Conservation (phyloP, 2,888 invertebrate species). For the Pandemis corylana region DNA sequence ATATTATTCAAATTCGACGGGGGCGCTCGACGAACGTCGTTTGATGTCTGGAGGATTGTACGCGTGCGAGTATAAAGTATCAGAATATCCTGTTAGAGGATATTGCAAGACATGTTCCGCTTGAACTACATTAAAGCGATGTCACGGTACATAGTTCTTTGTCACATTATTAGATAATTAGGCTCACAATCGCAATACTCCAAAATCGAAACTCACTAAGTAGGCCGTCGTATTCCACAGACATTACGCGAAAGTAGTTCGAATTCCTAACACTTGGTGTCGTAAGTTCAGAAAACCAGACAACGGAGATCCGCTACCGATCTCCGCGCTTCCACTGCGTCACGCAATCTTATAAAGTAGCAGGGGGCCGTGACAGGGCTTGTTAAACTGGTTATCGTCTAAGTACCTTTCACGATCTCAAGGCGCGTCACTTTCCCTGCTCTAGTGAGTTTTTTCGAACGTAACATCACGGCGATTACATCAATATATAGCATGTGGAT, state of each 20-base stretch:
- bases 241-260: slow-evolving; percentile 84
- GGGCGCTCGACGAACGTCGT: background rate
- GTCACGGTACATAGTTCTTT: background rate
- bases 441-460: slow-evolving; percentile 80
- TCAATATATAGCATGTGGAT: slow-evolving; percentile 80
- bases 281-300: slow-evolving; percentile 73
- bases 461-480: slow-evolving; percentile 79
- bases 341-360: slow-evolving; percentile 44
- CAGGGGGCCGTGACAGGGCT: slow-evolving; percentile 63
- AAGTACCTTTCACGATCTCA: slow-evolving; percentile 83
- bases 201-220: slow-evolving; percentile 56
- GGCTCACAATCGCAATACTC: slow-evolving; percentile 13
- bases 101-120: background rate
- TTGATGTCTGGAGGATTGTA: slow-evolving; percentile 7
- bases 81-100: slow-evolving; percentile 5
- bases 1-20: background rate
- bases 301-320: slow-evolving; percentile 63
- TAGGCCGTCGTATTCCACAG: slow-evolving; percentile 73
- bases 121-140: background rate
- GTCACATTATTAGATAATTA: slow-evolving; percentile 17
- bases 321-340: slow-evolving; percentile 53
- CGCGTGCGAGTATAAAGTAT: background rate
- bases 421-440: slow-evolving; percentile 82
- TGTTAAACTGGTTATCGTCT: slow-evolving; percentile 63
- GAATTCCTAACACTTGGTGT: slow-evolving; percentile 79